These are phyloP conservation scores for Asbolus verrucosus DNA, from an alignment of 1,140 invertebrate genomes.

Conservation along the genomic window DNA sequence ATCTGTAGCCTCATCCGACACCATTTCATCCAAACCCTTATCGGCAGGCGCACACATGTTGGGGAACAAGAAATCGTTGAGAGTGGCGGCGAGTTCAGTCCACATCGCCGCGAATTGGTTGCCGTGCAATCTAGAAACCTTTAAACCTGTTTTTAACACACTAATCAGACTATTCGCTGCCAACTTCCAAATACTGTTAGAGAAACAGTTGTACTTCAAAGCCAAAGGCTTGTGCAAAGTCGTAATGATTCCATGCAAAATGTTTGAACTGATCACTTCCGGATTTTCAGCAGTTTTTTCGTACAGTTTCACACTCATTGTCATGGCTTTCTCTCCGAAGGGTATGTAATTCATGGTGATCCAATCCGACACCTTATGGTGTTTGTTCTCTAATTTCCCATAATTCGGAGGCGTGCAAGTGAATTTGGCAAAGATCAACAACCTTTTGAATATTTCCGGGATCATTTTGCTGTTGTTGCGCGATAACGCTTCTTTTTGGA, in stretches of 20 bases:
- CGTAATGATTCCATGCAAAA: conserved; percentile 83
- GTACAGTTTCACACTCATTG: conserved; percentile 86
- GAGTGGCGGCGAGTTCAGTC: conserved; percentile 84
- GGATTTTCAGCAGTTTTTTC: conserved; percentile 81
- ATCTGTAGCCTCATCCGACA: conserved; percentile 86
- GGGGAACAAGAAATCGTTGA: conserved; percentile 94
- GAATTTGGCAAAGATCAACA: conserved; percentile 81
- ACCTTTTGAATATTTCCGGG: conserved; percentile 83
- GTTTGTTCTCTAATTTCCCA: conserved; percentile 70
- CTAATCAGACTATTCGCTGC: conserved; percentile 83
- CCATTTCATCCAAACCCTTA: conserved; percentile 83
- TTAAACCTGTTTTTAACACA: conserved; percentile 86
- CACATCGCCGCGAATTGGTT: conserved; percentile 82
- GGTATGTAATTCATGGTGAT: conserved; percentile 90
- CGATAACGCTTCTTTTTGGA: conserved; percentile 83
- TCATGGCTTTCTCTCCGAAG: conserved; percentile 87
- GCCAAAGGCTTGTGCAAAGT: conserved; percentile 80
- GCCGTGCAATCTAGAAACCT: conserved; percentile 84
- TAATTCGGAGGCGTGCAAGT: conserved; percentile 78
- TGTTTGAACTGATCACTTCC: conserved; percentile 80
- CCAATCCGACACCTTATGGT: conserved; percentile 73
- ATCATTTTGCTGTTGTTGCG: conserved; percentile 77
- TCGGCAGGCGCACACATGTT: conserved; percentile 72
- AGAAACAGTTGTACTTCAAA: conserved; percentile 87
- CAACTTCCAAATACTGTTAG: conserved; percentile 87